Base-by-base conservation (phyloP, 2,113 vertebrate species). In the Prunella himalayana region DNA sequence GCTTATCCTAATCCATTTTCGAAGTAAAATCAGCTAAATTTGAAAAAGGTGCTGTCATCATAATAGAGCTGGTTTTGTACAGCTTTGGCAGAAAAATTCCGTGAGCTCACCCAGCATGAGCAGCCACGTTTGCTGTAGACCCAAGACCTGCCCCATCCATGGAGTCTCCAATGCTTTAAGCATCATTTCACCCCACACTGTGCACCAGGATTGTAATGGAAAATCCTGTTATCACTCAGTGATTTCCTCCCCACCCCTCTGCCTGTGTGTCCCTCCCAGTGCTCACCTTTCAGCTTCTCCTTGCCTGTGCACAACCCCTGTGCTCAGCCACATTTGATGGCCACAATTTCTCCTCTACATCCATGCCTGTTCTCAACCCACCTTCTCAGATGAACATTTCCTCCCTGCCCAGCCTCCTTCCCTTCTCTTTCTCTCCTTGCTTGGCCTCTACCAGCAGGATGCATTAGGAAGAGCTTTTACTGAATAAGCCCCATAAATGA, bases 111-210 rank as follows among this genome's bases (percentile, higher is more conserved):
- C 13, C 33, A 70, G 54, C 13, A 63, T 4, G 1, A 77, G 17
- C 7, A 11, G 21, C 12, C 24, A 8, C 0, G 0, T 54, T 65
- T 3, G 0, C 33, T 47, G 27, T 5, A 30, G 28, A 39, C 11
- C 9, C 64, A 47, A 63, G 13, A 44, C 21, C 28, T 50, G 22
- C 20, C 49, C n/a, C 28, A 30, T 60, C 33, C 8, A 0, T 7
- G 44, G 53, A 63, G 22, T 20, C 17, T 16, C 30, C 50, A 11
- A 0, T 5, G 14, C 31, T 85, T 65, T 45, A 13, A 27, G 7
- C 3, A 31, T 24, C 14, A 19, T 41, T 63, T 70, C 50, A 69
- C 39, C 21, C 30, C 27, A 3, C 7, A 14, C 19, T 25, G 22
- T 13, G 66, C 24, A 4, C 21, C 11, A 56, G 69, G 44, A 22